Conservation (phyloP, 2,113 vertebrate genomes). For the Amazona guildingii region DNA sequence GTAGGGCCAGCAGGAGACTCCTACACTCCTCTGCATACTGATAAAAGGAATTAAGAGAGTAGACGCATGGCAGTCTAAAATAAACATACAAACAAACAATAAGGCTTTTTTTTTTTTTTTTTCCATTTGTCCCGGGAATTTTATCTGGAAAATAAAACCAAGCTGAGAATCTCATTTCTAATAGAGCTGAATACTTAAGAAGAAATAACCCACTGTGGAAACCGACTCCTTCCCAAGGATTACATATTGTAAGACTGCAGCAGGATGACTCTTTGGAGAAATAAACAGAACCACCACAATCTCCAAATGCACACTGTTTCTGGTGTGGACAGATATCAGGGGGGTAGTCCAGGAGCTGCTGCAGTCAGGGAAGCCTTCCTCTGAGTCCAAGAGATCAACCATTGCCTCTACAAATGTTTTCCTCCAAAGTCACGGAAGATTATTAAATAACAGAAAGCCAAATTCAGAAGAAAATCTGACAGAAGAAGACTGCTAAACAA, state of each 20-base stretch:
- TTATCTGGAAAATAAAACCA: constrained; percentile 60
- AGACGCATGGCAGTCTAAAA: constrained; percentile 22
- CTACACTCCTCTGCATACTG: not conserved
- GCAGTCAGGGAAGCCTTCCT: not conserved
- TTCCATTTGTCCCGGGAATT: constrained; percentile 41
- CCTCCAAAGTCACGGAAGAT: not conserved
- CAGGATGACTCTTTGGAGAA: constrained; percentile 35
- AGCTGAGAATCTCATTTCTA: constrained; percentile 53
- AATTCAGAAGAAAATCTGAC: not conserved
- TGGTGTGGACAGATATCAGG: not conserved
- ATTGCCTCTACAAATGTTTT: not conserved
- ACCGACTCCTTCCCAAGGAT: constrained; percentile 18
- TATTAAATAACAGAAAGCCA: not conserved
- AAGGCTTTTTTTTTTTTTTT: not conserved
- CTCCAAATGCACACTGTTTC: constrained; percentile 19
- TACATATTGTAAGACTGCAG: constrained; percentile 8
- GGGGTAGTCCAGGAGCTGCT: not conserved
- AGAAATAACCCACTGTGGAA: constrained; percentile 46
- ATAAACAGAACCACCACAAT: constrained; percentile 16
- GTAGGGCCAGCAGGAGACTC: constrained; percentile 14
- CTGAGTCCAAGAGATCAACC: constrained; percentile 2
- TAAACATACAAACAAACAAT: constrained; percentile 52
- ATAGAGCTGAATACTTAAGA: constrained; percentile 41
- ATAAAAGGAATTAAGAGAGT: constrained; percentile 55
- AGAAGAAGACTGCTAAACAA: not conserved